Evolutionary conservation across 2,113 vertebrate species (phyloP).

Genomic region (Poeciliopsis prolifica): DNA sequence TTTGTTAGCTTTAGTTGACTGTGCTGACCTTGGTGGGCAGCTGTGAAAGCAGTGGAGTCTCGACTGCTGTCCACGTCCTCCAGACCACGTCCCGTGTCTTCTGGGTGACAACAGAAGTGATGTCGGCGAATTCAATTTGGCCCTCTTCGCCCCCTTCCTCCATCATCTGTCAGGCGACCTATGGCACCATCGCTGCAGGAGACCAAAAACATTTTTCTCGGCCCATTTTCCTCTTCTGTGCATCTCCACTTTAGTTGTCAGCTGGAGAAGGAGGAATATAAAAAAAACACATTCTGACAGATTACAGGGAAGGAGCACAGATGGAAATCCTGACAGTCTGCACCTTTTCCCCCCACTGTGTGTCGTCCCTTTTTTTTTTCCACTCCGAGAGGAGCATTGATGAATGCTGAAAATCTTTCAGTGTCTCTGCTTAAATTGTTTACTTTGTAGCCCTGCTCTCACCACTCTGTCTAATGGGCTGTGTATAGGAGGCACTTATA

Average conservation of each 20-base stretch:
- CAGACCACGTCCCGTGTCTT: constrained; percentile 32
- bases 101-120: constrained; percentile 38
- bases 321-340: constrained; percentile 40
- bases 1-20: too few species aligned
- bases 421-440: constrained; percentile 62
- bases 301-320: constrained; percentile 66
- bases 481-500: constrained; percentile 62
- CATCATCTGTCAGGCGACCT: constrained; percentile 25
- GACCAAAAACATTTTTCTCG: constrained; percentile 49
- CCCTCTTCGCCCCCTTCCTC: constrained; percentile 18
- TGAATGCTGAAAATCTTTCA: constrained; percentile 62
- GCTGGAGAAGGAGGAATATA: constrained; percentile 41
- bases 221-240: constrained; percentile 52
- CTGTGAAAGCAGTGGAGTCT: constrained; percentile 45
- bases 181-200: constrained; percentile 48
- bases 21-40: constrained; percentile 19
- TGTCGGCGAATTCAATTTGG: constrained; percentile 32
- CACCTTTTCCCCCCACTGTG: constrained; percentile 19
- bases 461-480: constrained; percentile 70
- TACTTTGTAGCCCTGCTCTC: constrained; percentile 44
- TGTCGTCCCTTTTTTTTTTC: constrained; percentile 21
- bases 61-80: constrained; percentile 38
- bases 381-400: constrained; percentile 37
- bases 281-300: constrained; percentile 53
- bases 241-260: constrained; percentile 73